phyloP scores from a whole-genome alignment of 2,113 vertebrate genomes.

The Daboia siamensis region DNA sequence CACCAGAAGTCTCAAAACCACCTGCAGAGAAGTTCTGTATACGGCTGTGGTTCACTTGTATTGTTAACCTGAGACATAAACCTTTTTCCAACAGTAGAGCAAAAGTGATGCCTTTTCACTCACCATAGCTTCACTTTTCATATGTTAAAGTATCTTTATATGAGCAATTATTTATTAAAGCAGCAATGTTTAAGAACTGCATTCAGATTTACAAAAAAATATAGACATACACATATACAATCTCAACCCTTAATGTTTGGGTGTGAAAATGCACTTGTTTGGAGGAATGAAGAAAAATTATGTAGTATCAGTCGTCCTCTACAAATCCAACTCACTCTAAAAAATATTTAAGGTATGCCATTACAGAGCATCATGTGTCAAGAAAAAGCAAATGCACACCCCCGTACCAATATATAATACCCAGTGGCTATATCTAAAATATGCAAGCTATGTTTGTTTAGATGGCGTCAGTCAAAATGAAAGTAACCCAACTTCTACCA shows the following conservation, averaged over 20 bases:
- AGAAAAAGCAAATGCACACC: not conserved
- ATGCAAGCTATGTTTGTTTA: not conserved
- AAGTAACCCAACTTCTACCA: not conserved
- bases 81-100: not conserved
- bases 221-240: not conserved
- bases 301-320: not conserved
- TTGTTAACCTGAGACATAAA: not conserved
- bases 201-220: not conserved
- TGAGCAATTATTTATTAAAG: not conserved
- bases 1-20: not conserved
- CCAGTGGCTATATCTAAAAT: rapidly evolving
- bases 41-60: not conserved
- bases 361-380: constrained; percentile 3
- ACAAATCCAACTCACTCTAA: not conserved
- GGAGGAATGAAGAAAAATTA: not conserved
- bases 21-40: not conserved
- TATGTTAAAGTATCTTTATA: constrained; percentile 39
- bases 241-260: rapidly evolving
- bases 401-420: not conserved
- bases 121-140: constrained; percentile 30
- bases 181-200: constrained; percentile 52
- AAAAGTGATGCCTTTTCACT: constrained; percentile 16
- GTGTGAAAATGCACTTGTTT: not conserved
- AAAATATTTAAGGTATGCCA: not conserved
- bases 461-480: not conserved